Conservation (phyloP, 2,113 vertebrate genomes). For the Upupa epops region DNA sequence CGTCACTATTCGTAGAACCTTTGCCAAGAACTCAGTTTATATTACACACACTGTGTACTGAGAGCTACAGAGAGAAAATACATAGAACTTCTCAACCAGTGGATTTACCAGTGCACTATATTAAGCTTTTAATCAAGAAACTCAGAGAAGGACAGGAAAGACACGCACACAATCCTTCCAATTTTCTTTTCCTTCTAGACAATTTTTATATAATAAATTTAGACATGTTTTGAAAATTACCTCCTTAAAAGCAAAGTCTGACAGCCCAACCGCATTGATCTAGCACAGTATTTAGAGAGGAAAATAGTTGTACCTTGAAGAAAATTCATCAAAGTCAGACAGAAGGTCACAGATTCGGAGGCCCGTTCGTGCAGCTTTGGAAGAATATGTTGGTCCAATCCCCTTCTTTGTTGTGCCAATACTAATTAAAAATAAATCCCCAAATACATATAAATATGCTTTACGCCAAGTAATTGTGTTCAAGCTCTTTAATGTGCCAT, state of each 20-base stretch:
- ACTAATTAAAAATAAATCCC: conserved; percentile 65
- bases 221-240: not conserved
- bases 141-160: not conserved
- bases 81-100: not conserved
- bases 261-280: not conserved
- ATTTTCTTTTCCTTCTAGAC: not conserved
- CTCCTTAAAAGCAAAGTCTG: not conserved
- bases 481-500: not conserved
- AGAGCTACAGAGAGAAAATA: not conserved
- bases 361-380: conserved; percentile 93
- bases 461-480: not conserved
- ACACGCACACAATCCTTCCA: not conserved
- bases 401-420: conserved; percentile 98
- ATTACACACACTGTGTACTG: not conserved
- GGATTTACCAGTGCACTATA: not conserved
- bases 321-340: conserved; percentile 93
- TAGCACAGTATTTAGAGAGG: not conserved
- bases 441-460: not conserved
- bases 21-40: not conserved
- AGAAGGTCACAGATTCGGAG: conserved; percentile 95
- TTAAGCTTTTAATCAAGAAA: not conserved
- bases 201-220: not conserved
- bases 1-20: not conserved
- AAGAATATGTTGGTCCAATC: conserved; percentile 95
- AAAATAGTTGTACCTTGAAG: conserved; percentile 77